These are phyloP conservation scores for Herminia tarsipennalis DNA, from an alignment of 2,888 invertebrate species.

Conservation along the genomic window DNA sequence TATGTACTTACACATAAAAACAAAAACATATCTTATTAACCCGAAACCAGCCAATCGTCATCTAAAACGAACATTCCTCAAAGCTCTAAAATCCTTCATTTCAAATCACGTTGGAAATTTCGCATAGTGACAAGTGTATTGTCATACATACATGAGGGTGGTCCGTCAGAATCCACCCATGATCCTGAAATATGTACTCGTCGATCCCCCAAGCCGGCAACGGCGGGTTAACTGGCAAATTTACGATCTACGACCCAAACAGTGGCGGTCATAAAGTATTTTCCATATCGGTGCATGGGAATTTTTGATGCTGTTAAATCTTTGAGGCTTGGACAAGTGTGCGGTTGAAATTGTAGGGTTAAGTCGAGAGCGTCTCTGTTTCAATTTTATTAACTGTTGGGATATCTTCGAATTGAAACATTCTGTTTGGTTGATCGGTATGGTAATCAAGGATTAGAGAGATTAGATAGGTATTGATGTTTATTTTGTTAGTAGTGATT, in stretches of 20 bases:
- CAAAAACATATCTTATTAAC: too few species aligned
- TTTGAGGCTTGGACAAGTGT: conserved; percentile 48
- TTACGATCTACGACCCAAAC: conserved; percentile 57
- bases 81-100: conserved; percentile 2
- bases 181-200: conserved; percentile 68
- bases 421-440: not conserved
- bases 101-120: conserved; percentile 47
- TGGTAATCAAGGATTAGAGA: too few species aligned
- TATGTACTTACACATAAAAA: too few species aligned
- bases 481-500: too few species aligned
- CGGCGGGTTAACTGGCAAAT: conserved; percentile 60
- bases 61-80: too few species aligned
- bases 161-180: conserved; percentile 51
- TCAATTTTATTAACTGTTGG: conserved; percentile 9
- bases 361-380: conserved; percentile 15
- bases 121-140: conserved; percentile 49
- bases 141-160: conserved; percentile 41
- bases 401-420: not conserved
- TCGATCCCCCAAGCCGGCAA: conserved; percentile 42
- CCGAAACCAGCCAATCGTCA: too few species aligned
- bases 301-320: conserved; percentile 56
- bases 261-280: conserved; percentile 58
- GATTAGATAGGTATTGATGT: too few species aligned
- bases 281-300: conserved; percentile 59
- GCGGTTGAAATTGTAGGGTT: conserved; percentile 26